Percentiles rank a stretch among this genome's conserved stretches.
Evolutionary conservation across 1,140 invertebrate species (phyloP).

Genomic region (Penaeus japonicus): DNA sequence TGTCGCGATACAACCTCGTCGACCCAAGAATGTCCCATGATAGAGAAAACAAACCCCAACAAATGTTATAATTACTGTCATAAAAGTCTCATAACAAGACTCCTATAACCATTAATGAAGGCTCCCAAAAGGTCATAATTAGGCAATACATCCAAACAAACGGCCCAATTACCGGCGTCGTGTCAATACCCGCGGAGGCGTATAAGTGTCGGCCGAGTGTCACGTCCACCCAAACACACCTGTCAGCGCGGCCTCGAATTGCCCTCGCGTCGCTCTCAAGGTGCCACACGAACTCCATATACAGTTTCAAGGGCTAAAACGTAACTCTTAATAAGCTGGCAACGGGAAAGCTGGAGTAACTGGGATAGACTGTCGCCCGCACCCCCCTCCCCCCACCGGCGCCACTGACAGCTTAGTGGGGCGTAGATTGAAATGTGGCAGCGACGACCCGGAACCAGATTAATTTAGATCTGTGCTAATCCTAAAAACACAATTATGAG

Average conservation of each 20-base stretch:
- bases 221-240: not conserved
- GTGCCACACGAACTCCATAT: not conserved
- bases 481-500: too few relatives aligned
- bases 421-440: slow-evolving; percentile 47
- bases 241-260: not conserved
- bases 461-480: not conserved
- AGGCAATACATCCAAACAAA: slow-evolving; percentile 29
- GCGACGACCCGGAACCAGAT: not conserved
- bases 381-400: not conserved
- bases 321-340: slow-evolving; percentile 30
- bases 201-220: not conserved
- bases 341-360: slow-evolving; percentile 32
- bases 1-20: too few relatives aligned
- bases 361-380: slow-evolving; percentile 23
- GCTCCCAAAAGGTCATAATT: slow-evolving; percentile 25
- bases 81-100: too few relatives aligned
- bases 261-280: not conserved
- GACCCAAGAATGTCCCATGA: too few relatives aligned
- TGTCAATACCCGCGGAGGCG: slow-evolving; percentile 27
- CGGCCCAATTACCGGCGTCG: slow-evolving; percentile 18
- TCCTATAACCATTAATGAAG: not conserved
- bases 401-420: slow-evolving; percentile 19
- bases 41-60: too few relatives aligned
- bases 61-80: too few relatives aligned
- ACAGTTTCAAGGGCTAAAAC: slow-evolving; percentile 24